A percentile compares a stretch with the other conserved stretches of the same genome.
Conservation (phyloP, 2,888 invertebrate genomes). For the Pimpla rufipes region DNA sequence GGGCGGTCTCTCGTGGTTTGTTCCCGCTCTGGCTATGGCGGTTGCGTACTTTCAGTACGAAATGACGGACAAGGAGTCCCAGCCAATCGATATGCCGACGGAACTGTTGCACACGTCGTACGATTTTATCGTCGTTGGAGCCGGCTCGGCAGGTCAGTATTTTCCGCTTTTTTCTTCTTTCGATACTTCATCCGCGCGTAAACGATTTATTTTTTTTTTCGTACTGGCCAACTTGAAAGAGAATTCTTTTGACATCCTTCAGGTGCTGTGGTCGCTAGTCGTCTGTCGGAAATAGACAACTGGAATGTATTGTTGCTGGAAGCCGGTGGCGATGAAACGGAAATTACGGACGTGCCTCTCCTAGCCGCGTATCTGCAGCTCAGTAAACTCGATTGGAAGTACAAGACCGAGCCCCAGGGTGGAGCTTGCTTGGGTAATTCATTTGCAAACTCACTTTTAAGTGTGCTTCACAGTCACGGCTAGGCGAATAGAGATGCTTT, state of each 20-base stretch:
- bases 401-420: constrained; percentile 95
- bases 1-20: constrained; percentile 92
- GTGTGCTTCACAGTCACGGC: no score
- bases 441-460: constrained; percentile 5
- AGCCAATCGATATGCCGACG: constrained; percentile 90
- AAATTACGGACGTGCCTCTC: constrained; percentile 95
- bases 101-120: constrained; percentile 89
- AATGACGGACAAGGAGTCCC: constrained; percentile 93
- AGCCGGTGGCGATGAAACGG: constrained; percentile 96
- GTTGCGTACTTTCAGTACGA: constrained; percentile 96
- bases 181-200: background rate
- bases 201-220: background rate
- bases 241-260: background rate
- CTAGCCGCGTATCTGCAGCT: constrained; percentile 95
- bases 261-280: constrained; percentile 94
- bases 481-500: background rate
- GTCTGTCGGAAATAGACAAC: constrained; percentile 91
- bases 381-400: constrained; percentile 96
- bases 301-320: constrained; percentile 94
- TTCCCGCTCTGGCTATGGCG: constrained; percentile 94
- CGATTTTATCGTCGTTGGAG: constrained; percentile 95
- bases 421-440: constrained; percentile 91
- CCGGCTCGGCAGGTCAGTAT: constrained; percentile 92
- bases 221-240: background rate
- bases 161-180: background rate